Evolutionary conservation across 2,888 invertebrate species (phyloP).

Genomic region (Taphrorychus bicolor): DNA sequence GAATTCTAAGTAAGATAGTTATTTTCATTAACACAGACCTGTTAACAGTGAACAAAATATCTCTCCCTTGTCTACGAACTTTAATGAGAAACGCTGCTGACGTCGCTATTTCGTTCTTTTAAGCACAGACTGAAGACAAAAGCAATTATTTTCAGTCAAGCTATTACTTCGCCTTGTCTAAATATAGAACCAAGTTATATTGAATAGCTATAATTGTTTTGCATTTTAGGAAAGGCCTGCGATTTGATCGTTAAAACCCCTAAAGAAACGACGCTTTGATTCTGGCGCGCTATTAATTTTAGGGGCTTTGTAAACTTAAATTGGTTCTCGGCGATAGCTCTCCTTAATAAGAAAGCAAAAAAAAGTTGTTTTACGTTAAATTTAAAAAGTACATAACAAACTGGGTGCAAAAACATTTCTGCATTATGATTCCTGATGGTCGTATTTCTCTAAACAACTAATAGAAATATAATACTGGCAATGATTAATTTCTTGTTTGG

Average conservation of each 20-base stretch:
- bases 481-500: constrained; percentile 10
- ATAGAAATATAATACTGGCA: constrained; percentile 8
- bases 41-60: background rate
- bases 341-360: too few relatives aligned
- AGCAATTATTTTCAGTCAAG: constrained; percentile 4
- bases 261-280: background rate
- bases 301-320: background rate
- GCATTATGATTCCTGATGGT: background rate
- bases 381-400: too few relatives aligned
- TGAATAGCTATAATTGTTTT: constrained; percentile 4
- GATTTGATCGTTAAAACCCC: background rate
- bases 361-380: too few relatives aligned
- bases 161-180: background rate
- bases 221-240: background rate
- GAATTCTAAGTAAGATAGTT: too few relatives aligned
- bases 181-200: constrained; percentile 6
- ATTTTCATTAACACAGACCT: background rate
- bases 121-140: background rate
- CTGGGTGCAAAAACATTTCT: too few relatives aligned
- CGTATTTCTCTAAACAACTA: background rate
- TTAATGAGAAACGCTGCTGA: background rate
- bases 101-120: background rate
- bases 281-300: background rate
- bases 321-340: background rate
- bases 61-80: background rate